These are phyloP conservation scores for Bungarus multicinctus DNA, from an alignment of 2,113 vertebrate species.

Conservation along the genomic window DNA sequence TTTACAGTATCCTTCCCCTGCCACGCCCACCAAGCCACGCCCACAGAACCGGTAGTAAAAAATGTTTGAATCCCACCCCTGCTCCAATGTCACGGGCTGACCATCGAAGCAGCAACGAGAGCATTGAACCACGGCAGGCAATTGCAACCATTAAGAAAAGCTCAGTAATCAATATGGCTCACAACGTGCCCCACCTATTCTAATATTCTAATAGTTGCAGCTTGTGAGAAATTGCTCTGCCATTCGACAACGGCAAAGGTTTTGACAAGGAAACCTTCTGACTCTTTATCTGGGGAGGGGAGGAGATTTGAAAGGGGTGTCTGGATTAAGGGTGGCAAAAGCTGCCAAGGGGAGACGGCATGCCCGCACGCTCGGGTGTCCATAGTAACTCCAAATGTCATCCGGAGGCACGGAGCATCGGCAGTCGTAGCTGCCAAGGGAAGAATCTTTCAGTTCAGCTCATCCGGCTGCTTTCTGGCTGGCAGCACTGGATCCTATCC, in stretches of 20 bases:
- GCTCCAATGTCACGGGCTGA: not conserved
- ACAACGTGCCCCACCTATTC: not conserved
- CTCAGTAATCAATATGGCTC: not conserved
- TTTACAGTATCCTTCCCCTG: too few species aligned
- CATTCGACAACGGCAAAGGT: accelerated
- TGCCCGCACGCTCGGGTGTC: not conserved
- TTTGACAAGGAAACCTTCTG: not conserved
- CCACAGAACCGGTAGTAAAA: too few species aligned
- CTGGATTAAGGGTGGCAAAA: not conserved
- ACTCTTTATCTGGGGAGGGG: not conserved
- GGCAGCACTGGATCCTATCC: not conserved
- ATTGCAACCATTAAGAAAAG: not conserved
- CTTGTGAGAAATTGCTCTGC: not conserved
- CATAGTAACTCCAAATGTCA: not conserved
- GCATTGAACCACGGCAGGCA: not conserved
- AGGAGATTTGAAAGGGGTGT: not conserved
- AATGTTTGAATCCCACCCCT: too few species aligned
- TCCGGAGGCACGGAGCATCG: not conserved
- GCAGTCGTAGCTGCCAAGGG: not conserved
- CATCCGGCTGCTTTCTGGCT: not conserved
- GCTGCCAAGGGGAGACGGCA: not conserved
- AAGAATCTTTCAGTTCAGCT: not conserved
- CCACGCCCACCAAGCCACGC: too few species aligned
- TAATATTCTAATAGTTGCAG: not conserved
- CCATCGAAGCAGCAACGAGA: not conserved